Evolutionary conservation across 2,888 invertebrate species (phyloP).

Genomic region (Molorchus minor): DNA sequence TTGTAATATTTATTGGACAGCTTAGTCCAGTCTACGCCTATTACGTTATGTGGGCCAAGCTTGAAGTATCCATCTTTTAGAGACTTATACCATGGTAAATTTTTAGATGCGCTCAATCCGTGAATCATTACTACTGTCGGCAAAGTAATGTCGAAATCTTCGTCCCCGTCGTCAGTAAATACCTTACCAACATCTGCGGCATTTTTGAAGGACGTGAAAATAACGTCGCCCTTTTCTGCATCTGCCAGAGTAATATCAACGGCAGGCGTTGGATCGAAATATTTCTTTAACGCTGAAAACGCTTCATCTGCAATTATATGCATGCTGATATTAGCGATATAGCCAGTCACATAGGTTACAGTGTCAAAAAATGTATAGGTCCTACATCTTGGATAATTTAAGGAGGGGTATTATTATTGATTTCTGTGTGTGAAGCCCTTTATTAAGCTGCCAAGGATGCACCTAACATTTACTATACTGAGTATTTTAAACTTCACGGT

Average conservation of each 20-base stretch:
- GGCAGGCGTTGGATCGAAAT: slow-evolving; percentile 30
- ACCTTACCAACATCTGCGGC: slow-evolving; percentile 29
- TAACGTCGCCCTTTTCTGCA: slow-evolving; percentile 41
- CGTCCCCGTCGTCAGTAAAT: slow-evolving; percentile 38
- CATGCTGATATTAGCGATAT: too few species aligned
- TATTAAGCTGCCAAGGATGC: too few species aligned
- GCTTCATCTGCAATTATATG: too few species aligned
- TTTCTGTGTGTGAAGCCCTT: too few species aligned
- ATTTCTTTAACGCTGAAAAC: slow-evolving; percentile 19
- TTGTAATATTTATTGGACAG: slow-evolving; percentile 50
- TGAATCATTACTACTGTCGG: slow-evolving; percentile 64
- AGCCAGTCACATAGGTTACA: too few species aligned
- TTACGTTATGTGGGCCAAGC: slow-evolving; percentile 60
- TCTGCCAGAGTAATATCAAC: slow-evolving; percentile 48
- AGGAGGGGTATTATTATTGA: too few species aligned
- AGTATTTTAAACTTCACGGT: too few species aligned
- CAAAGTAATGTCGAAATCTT: slow-evolving; percentile 35
- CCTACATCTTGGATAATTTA: too few species aligned
- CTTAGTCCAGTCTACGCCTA: slow-evolving; percentile 62
- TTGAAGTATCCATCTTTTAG: slow-evolving; percentile 61
- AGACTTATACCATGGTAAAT: slow-evolving; percentile 52
- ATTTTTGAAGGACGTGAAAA: slow-evolving; percentile 45
- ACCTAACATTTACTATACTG: too few species aligned
- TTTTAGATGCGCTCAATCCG: slow-evolving; percentile 64
- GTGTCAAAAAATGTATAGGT: too few species aligned